These are phyloP conservation scores for Drymodes brunneopygia DNA, from an alignment of 2,113 vertebrate species.

Conservation along the genomic window DNA sequence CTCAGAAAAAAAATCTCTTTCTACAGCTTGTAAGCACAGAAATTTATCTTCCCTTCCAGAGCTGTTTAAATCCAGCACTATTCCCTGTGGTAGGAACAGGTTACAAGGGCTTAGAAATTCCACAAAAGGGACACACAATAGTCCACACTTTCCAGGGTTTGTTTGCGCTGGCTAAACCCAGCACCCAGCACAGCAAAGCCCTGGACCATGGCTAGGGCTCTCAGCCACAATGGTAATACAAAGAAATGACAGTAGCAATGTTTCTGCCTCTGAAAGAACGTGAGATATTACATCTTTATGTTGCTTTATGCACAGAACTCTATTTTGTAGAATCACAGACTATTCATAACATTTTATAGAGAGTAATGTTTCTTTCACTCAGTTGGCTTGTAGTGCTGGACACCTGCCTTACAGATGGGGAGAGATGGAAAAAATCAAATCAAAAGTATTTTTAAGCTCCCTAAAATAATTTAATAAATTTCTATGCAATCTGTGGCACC, in stretches of 20 bases:
- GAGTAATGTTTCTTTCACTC: constrained; percentile 1
- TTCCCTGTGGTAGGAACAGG: neutral
- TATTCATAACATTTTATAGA: constrained; percentile 49
- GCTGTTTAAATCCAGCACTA: neutral
- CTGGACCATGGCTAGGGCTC: neutral
- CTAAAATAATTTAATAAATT: constrained; percentile 59
- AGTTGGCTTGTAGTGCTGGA: neutral
- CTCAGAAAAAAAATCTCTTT: neutral
- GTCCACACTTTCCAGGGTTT: neutral
- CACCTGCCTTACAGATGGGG: constrained; percentile 48
- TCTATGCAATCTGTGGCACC: constrained; percentile 48
- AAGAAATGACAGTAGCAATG: constrained; percentile 8
- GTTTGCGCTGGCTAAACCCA: neutral
- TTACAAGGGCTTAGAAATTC: neutral
- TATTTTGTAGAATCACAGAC: constrained; percentile 6
- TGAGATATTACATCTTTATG: neutral
- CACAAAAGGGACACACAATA: neutral
- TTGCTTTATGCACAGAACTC: constrained; percentile 1
- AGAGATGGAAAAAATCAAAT: constrained; percentile 23
- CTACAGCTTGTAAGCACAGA: neutral
- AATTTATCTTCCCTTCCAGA: neutral
- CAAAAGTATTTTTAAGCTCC: constrained; percentile 45
- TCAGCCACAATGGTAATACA: neutral
- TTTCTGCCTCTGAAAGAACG: constrained; percentile 4
- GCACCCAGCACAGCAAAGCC: neutral